Evolutionary conservation across 2,888 invertebrate species (phyloP).

Genomic region (Epicampocera succincta): DNA sequence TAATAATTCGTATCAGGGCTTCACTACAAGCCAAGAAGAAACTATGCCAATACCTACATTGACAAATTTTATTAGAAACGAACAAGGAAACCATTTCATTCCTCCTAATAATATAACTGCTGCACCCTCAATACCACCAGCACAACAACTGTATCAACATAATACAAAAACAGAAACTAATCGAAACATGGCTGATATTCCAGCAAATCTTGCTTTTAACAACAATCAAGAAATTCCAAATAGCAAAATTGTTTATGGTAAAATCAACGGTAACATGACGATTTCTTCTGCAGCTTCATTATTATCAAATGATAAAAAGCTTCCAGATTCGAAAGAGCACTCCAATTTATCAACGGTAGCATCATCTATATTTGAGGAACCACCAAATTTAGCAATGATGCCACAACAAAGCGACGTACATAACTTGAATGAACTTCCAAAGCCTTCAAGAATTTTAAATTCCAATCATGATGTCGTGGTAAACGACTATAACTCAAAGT

Average conservation of each 20-base stretch:
- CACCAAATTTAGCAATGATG: conserved; percentile 71
- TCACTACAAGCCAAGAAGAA: background rate
- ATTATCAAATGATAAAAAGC: conserved; percentile 20
- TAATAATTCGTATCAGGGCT: conserved; percentile 6
- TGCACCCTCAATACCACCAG: background rate
- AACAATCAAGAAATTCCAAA: background rate
- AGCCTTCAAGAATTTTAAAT: conserved; percentile 36
- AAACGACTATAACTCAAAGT: conserved; percentile 1
- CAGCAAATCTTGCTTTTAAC: background rate
- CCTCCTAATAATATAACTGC: conserved; percentile 24
- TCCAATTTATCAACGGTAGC: conserved; percentile 46
- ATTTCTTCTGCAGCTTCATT: conserved; percentile 21
- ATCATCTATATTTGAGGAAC: conserved; percentile 76
- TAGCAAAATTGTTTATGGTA: background rate
- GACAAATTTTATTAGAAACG: conserved; percentile 17
- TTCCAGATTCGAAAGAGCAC: conserved; percentile 34
- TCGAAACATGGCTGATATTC: background rate
- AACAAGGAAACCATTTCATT: conserved; percentile 15
- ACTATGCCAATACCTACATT: conserved; percentile 53
- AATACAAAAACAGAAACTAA: background rate
- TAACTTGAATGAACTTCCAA: conserved; percentile 11
- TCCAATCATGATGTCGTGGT: conserved; percentile 1
- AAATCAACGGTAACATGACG: background rate
- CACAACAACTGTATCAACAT: background rate
- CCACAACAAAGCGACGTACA: background rate